Percentiles rank a stretch among this genome's conserved stretches.
Evolutionary conservation across 2,113 vertebrate species (phyloP).

Genomic region (Thryonomys swinderianus): DNA sequence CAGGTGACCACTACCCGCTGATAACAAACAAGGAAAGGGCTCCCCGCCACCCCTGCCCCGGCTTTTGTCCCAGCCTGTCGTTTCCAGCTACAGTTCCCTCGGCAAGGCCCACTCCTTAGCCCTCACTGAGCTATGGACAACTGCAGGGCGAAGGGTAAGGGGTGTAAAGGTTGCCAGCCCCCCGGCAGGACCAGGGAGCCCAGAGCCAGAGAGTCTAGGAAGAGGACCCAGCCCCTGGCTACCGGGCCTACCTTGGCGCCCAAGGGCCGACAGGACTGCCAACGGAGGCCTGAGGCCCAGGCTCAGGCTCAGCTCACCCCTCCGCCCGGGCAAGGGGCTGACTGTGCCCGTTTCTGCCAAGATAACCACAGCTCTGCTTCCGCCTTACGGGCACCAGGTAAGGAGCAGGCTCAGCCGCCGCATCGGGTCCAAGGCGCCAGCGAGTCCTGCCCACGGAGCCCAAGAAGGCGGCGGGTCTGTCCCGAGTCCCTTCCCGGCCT

Average conservation of each 20-base stretch:
- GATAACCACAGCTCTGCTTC: slow-evolving; percentile 39
- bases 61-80: background rate
- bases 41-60: background rate
- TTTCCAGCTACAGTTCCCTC: background rate
- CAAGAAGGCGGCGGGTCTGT: slow-evolving; percentile 77
- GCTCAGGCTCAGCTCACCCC: background rate
- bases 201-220: background rate
- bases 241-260: background rate
- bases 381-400: background rate
- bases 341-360: background rate
- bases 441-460: slow-evolving; percentile 38
- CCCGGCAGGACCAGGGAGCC: background rate
- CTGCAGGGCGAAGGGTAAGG: background rate
- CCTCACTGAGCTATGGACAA: background rate
- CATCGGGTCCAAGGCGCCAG: slow-evolving; percentile 78
- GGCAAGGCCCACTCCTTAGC: background rate
- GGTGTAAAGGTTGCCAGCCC: background rate
- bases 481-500: slow-evolving; percentile 52
- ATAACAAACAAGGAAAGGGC: background rate
- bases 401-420: slow-evolving; percentile 19
- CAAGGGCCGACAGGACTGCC: background rate
- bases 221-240: background rate
- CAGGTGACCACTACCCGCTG: background rate
- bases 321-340: background rate
- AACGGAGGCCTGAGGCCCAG: background rate